Evolutionary conservation across 2,888 invertebrate genomes (phyloP).

Genomic region (Osmoderma eremita): DNA sequence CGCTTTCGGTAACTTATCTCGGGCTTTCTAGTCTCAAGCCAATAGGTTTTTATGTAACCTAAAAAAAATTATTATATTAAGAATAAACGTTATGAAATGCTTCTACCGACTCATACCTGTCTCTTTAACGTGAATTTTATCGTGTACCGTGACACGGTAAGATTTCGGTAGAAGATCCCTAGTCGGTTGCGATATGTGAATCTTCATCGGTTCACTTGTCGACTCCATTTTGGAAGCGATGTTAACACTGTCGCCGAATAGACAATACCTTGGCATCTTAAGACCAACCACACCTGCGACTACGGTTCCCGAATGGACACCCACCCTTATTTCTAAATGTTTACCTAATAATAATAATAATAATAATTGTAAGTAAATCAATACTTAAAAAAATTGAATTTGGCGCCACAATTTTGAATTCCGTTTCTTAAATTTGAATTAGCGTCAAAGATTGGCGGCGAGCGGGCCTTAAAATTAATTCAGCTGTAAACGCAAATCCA

Average conservation of each 20-base stretch:
- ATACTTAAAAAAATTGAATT: too few species aligned
- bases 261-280: conserved; percentile 90
- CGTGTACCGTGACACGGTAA: conserved; percentile 81
- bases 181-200: conserved; percentile 93
- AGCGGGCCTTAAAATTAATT: too few species aligned
- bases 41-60: conserved; percentile 90
- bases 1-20: conserved; percentile 66
- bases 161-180: conserved; percentile 77
- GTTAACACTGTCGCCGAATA: conserved; percentile 92
- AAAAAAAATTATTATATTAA: conserved; percentile 45
- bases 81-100: not conserved
- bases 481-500: too few species aligned
- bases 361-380: too few species aligned
- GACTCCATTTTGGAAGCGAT: conserved; percentile 94
- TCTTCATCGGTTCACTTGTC: conserved; percentile 91
- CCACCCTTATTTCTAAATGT: conserved; percentile 84
- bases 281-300: conserved; percentile 94
- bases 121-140: conserved; percentile 82
- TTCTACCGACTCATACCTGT: conserved; percentile 71
- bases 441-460: too few species aligned
- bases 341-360: conserved; percentile 68
- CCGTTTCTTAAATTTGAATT: too few species aligned
- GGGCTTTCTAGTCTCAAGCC: conserved; percentile 80
- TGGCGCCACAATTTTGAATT: too few species aligned
- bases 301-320: conserved; percentile 90